Evolutionary conservation across 2,888 invertebrate species (phyloP), one percentile per base, ranked within the genome.

Genomic region (Drosophila antonietae): DNA sequence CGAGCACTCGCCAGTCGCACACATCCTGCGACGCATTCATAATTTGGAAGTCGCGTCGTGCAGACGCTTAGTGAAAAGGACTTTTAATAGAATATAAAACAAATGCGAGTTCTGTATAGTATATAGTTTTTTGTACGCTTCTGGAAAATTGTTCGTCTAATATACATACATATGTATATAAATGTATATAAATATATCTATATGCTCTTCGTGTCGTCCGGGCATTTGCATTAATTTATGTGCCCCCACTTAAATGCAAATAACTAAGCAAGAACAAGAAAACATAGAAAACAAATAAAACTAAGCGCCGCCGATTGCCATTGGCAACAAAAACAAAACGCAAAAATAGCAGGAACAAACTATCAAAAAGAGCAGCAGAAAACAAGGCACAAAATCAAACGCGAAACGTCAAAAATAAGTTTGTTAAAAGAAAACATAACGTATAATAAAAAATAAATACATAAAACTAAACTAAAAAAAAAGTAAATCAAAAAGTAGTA

Each of bases 291-390:
- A 55, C 20, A 47, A 41, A 18, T 28, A 49, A 37, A 66, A 68
- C 62, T 66, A 78, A 73, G 49, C 72, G 47, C 39, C 57, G 23
- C 43, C n/a, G 67, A 89, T 83, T 81, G 88, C 88, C 86, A 85
- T 75, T 89, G 88, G 88, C 84, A 84, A 84, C 83, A 84, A 66
- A 73, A 70, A 62, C 46, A 70, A 59, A 37, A 31, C 63, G 73
- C 55, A 64, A 55, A 31, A 44, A 6, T 0, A 37, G 15, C 18
- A 10, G 35, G 20, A 57, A 20, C 5, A 28, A 37, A 41, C 8
- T 8, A 14, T 8, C 43, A 9, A 33, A 23, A 76, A 59, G 35
- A 55, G 51, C 49, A 44, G 33, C 23, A 28, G 69, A 55, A 39
- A 61, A 49, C 53, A 28, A 35, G 58, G 47, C 15, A 61, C 18